These are phyloP conservation scores for Homalodisca vitripennis DNA, from an alignment of 1,140 invertebrate genomes.

Conservation along the genomic window DNA sequence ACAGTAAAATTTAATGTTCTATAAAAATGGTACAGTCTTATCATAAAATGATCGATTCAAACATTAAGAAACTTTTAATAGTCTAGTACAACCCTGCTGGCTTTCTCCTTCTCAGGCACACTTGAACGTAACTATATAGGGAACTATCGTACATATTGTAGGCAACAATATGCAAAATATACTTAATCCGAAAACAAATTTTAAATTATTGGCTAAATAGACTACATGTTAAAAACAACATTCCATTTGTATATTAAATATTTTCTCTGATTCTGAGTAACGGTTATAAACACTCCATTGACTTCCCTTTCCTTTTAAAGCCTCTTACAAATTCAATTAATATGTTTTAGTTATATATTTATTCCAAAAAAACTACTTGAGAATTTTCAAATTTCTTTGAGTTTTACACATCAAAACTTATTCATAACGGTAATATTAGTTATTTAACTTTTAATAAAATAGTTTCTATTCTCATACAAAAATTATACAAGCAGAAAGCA, in stretches of 20 bases:
- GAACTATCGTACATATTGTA: not conserved
- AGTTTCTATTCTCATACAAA: not conserved
- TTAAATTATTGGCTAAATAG: constrained; percentile 9
- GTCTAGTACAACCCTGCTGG: constrained; percentile 13
- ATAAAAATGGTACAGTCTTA: constrained; percentile 15
- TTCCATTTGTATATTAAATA: constrained; percentile 8
- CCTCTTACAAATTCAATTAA: not conserved
- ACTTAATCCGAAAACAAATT: not conserved
- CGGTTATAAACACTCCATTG: not conserved
- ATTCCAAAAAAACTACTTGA: too few relatives aligned
- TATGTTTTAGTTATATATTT: too few relatives aligned
- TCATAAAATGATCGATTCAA: constrained; percentile 14
- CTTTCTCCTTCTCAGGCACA: constrained; percentile 1
- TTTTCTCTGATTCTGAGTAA: not conserved
- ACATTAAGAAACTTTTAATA: constrained; percentile 13
- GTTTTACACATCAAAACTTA: too few relatives aligned
- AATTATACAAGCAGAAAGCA: not conserved
- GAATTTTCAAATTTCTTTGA: too few relatives aligned
- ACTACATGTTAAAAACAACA: constrained; percentile 14
- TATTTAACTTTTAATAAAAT: too few relatives aligned
- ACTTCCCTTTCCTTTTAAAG: not conserved
- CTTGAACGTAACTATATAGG: constrained; percentile 6
- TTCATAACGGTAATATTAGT: too few relatives aligned
- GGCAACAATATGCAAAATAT: not conserved
- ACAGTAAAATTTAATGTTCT: constrained; percentile 16